Evolutionary conservation across 2,888 invertebrate species (phyloP).

Genomic region (Amorpha juglandis): DNA sequence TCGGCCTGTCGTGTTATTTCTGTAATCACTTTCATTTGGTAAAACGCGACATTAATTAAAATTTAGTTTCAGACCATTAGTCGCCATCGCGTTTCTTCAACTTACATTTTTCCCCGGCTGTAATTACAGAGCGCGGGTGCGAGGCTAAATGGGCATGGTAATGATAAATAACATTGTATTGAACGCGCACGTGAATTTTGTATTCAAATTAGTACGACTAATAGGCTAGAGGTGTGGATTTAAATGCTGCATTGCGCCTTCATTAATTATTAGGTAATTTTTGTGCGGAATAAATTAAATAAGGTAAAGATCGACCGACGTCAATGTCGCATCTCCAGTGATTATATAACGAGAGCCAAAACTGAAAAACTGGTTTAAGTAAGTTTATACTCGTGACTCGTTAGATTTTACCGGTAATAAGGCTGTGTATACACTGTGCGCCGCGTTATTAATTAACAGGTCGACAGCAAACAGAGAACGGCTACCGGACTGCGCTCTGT

Average conservation of each 20-base stretch:
- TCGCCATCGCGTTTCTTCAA: constrained; percentile 81
- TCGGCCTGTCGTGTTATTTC: constrained; percentile 78
- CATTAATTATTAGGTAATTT: constrained; percentile 60
- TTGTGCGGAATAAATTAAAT: constrained; percentile 30
- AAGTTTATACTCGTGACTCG: constrained; percentile 79
- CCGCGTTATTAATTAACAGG: constrained; percentile 84
- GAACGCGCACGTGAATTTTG: constrained; percentile 78
- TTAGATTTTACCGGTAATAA: constrained; percentile 84
- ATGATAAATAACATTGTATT: constrained; percentile 82
- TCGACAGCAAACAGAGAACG: constrained; percentile 82
- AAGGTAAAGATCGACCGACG: constrained; percentile 26
- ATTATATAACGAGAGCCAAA: constrained; percentile 72
- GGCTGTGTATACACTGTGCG: constrained; percentile 80
- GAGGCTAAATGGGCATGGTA: constrained; percentile 79
- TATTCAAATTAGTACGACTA: constrained; percentile 81
- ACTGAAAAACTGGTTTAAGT: constrained; percentile 68
- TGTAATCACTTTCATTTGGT: constrained; percentile 83
- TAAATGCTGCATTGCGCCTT: constrained; percentile 70
- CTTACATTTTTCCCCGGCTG: constrained; percentile 74
- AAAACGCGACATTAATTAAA: constrained; percentile 85
- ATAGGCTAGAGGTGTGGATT: constrained; percentile 74
- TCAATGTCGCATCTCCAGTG: constrained; percentile 46
- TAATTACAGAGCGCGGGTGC: constrained; percentile 79
- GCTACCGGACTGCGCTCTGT: constrained; percentile 79
- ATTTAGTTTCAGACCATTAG: constrained; percentile 84